These are phyloP conservation scores for Oostethus manadensis DNA, from an alignment of 2,113 vertebrate genomes.

Conservation along the genomic window DNA sequence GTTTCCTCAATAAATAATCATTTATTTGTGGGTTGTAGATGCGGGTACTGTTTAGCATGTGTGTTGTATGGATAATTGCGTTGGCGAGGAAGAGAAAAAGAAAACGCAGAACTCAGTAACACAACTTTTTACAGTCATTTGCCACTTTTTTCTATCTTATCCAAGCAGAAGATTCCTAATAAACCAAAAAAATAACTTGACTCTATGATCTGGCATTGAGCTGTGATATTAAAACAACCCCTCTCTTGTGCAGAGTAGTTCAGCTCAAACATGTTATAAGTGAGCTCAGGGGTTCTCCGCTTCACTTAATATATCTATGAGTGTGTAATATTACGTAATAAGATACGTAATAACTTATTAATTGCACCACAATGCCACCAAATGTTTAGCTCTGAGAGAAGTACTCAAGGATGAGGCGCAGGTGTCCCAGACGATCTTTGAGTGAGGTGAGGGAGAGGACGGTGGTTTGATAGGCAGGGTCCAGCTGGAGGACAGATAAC, in stretches of 20 bases:
- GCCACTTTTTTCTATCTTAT: no score
- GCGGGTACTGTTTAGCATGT: no score
- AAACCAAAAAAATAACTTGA: no score
- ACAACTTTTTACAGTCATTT: no score
- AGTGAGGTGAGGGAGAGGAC: constrained; percentile 79
- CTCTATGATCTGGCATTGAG: constrained; percentile 17
- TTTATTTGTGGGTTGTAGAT: no score
- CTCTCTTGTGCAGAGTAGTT: constrained; percentile 2
- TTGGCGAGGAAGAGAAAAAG: no score
- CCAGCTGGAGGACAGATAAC: constrained; percentile 76
- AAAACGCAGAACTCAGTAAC: no score
- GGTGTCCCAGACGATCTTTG: constrained; percentile 75
- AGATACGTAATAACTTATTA: background rate
- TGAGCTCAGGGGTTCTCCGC: constrained; percentile 6
- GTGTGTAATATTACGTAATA: constrained; percentile 2
- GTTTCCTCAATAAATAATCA: no score
- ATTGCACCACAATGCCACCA: background rate
- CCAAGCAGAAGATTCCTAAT: no score
- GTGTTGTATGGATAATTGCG: no score
- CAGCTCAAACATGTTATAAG: background rate
- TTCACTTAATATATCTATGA: constrained; percentile 7
- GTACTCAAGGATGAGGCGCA: constrained; percentile 75
- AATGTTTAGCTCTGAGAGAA: constrained; percentile 72
- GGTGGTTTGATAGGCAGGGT: constrained; percentile 74
- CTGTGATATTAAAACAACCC: constrained; percentile 7